Evolutionary conservation across 2,888 invertebrate species (phyloP).

Genomic region (Sthenelais limicola): DNA sequence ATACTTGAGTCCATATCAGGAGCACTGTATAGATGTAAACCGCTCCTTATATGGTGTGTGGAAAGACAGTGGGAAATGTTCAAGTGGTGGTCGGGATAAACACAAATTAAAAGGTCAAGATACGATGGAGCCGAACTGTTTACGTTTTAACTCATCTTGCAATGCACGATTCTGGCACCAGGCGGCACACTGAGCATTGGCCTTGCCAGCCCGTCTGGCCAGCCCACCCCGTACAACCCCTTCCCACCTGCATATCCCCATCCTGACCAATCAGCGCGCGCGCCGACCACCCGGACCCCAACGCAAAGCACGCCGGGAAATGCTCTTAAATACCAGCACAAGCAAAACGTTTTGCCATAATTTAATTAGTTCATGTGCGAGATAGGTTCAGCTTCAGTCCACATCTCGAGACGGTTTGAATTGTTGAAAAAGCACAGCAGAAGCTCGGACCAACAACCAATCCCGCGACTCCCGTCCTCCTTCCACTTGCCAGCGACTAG

Average conservation of each 20-base stretch:
- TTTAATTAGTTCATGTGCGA: constrained; percentile 38
- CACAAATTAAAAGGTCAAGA: background rate
- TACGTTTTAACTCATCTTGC: background rate
- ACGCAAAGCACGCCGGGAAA: background rate
- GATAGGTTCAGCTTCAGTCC: background rate
- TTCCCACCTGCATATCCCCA: background rate
- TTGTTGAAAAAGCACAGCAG: constrained; percentile 25
- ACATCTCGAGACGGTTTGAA: constrained; percentile 15
- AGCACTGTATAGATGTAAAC: too few species aligned
- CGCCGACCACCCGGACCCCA: background rate
- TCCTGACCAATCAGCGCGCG: constrained; percentile 24
- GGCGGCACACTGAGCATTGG: too few species aligned
- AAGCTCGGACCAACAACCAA: background rate
- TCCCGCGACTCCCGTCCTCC: background rate
- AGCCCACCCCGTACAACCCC: constrained; percentile 5
- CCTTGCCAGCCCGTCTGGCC: constrained; percentile 1
- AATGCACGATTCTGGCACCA: background rate
- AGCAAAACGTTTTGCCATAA: constrained; percentile 35
- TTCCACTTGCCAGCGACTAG: background rate
- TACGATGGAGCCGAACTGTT: background rate
- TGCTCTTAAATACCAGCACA: constrained; percentile 38
- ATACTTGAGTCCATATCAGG: too few species aligned
- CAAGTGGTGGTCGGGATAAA: too few species aligned
- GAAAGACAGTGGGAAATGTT: too few species aligned
- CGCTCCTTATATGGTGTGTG: too few species aligned